Conservation (phyloP, 2,797 vertebrate genomes). For the Acrossocheilus wenchowensis region DNA sequence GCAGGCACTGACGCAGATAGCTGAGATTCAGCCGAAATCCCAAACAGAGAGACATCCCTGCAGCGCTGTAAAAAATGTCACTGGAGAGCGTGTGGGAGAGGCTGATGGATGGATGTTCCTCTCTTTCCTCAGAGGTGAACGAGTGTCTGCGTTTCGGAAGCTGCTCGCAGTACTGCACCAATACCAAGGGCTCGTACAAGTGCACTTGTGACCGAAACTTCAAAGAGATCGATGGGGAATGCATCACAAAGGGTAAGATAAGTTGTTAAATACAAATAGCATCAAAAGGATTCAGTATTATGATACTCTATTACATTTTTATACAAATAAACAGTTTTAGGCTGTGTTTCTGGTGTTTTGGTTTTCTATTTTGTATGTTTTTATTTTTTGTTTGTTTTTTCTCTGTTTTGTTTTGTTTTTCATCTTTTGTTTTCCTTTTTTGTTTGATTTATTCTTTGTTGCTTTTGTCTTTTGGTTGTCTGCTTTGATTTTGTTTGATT, state of each 20-base stretch:
- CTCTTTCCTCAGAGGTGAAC: conserved; percentile 78
- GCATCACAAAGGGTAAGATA: conserved; percentile 84
- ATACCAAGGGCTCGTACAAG: conserved; percentile 85
- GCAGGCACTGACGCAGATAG: conserved; percentile 9
- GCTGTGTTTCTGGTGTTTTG: neutral
- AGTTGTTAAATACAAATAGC: neutral
- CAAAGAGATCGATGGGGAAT: conserved; percentile 81
- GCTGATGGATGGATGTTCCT: neutral
- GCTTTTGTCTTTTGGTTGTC: too few species aligned
- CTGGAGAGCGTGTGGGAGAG: neutral
- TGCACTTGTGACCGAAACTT: conserved; percentile 86
- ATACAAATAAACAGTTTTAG: neutral
- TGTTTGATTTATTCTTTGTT: too few species aligned
- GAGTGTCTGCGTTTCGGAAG: conserved; percentile 84
- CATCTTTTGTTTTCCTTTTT: too few species aligned
- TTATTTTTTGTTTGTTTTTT: too few species aligned
- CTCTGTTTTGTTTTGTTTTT: too few species aligned
- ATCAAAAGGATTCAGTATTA: too few species aligned
- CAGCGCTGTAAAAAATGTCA: conserved; percentile 25
- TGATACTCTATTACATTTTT: too few species aligned
- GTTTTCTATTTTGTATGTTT: too few species aligned
- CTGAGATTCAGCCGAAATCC: conserved; percentile 8
- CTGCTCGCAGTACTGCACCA: conserved; percentile 86
- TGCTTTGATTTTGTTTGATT: too few species aligned
- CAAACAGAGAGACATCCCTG: conserved; percentile 21